Base-by-base conservation (phyloP, 1,140 invertebrate species). In the Leguminivora glycinivorella region DNA sequence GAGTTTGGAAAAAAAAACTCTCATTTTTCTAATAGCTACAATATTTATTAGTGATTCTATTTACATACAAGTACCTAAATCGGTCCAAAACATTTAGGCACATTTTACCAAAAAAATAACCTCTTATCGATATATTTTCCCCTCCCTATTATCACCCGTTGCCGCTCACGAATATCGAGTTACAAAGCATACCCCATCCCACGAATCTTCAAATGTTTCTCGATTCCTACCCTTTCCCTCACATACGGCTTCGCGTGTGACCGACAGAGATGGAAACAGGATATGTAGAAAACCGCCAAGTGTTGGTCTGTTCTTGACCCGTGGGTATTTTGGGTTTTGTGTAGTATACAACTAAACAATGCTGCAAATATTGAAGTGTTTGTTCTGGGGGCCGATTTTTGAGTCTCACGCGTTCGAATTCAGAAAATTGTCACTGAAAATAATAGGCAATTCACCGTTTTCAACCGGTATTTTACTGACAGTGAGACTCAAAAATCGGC, bases 221-320 rank as follows among this genome's bases (percentile, higher is more conserved):
- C 12, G 70, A 56, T 40, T 70, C 63, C 56, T 9, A 24, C 29
- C 31, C 6, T 76, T 78, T 58, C 72, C 67, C 29, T 76, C 72
- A 9, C 47, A 38, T 72, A 17, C 40, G 9, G 6, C 38, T 75
- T 72, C 9, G 1, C 17, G 69, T 52, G 19, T 58, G 70, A 83
- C 22, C 71, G 73, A 67, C 76, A 78, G n/a, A 34, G 67, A 4
- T 19, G 40, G 29, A 67, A 78, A 81, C 79, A 80, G 78, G 79
- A 81, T 76, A 75, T 81, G 73, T 76, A 68, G 83, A 84, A 84
- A 80, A 79, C 83, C 76, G 60, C 74, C 75, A 84, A 84, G 81
- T 84, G 83, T 77, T 72, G 47, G 52, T 63, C 58, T 63, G 25
- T 63, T 31, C 22, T 26, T 29, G 25, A 52, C 47, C 47, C 9